phyloP scores from a whole-genome alignment of 1,140 invertebrate genomes.

The Temnothorax longispinosus region DNA sequence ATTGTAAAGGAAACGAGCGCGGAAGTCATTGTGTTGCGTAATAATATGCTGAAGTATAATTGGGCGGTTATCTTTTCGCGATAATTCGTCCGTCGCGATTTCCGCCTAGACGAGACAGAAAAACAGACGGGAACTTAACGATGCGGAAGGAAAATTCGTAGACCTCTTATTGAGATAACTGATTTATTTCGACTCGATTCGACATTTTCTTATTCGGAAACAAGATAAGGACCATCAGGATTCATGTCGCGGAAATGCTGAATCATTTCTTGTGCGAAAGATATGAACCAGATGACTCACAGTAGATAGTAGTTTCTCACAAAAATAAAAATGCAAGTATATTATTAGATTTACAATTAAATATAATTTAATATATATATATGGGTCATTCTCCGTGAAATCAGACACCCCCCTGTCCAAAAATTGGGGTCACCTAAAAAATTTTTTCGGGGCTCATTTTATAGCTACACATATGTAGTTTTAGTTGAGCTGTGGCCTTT shows the following conservation, averaged over 20 bases:
- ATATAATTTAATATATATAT: not conserved
- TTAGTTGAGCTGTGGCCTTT: no score
- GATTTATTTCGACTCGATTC: not conserved
- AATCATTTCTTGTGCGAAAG: not conserved
- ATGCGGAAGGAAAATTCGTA: not conserved
- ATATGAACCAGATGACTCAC: not conserved
- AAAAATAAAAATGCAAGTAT: not conserved
- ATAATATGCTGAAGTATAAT: constrained; percentile 20
- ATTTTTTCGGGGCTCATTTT: no score
- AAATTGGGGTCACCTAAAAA: no score
- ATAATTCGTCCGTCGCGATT: not conserved
- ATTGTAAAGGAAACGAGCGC: not conserved
- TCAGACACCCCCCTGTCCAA: no score
- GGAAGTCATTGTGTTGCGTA: constrained; percentile 34
- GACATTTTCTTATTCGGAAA: not conserved
- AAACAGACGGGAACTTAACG: not conserved
- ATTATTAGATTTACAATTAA: not conserved
- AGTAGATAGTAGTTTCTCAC: not conserved
- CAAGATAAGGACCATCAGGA: not conserved
- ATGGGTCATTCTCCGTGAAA: no score
- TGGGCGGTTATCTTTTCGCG: not conserved
- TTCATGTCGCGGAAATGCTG: constrained; percentile 2
- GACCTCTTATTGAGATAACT: not conserved
- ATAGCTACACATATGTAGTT: no score
- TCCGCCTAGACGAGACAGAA: no score